Conservation (phyloP, 30 jellyfish, hydroid and myxozoan genomes). For the Turritopsis rubra region DNA sequence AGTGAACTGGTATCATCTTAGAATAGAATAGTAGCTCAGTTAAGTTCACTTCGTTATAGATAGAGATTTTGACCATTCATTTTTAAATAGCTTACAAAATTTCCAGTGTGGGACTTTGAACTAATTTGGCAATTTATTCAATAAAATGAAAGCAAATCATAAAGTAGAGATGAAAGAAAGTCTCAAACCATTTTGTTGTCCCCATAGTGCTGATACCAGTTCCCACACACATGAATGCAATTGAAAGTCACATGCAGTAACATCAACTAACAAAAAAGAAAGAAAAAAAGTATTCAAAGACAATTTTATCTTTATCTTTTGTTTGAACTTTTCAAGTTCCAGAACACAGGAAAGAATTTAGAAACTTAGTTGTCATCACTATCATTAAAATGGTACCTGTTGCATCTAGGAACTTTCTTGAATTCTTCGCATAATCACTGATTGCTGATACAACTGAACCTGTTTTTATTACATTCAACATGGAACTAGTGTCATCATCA, state of each 20-base stretch:
- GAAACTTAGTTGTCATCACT: neutral
- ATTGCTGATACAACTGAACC: conserved; percentile 35
- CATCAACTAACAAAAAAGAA: conserved; percentile 2
- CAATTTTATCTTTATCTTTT: too few species aligned
- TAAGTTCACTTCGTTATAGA: neutral
- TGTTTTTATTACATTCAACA: conserved; percentile 14
- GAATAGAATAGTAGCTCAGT: neutral
- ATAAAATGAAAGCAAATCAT: too few species aligned
- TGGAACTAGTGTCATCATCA: conserved; percentile 13
- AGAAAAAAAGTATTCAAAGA: too few species aligned
- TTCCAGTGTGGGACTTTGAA: too few species aligned
- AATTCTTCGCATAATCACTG: conserved; percentile 43
- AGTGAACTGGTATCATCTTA: conserved; percentile 1
- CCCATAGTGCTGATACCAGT: conserved; percentile 82
- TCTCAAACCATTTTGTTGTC: conserved; percentile 39
- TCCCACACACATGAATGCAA: conserved; percentile 71
- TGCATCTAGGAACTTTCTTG: conserved; percentile 33
- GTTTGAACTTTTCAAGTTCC: too few species aligned
- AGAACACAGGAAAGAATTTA: neutral
- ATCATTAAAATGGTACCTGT: conserved; percentile 17
- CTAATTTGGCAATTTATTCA: too few species aligned
- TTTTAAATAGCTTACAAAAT: too few species aligned
- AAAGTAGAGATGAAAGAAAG: too few species aligned
- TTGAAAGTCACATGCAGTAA: conserved; percentile 4
- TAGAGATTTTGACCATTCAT: too few species aligned